Base-by-base conservation (phyloP, 2,797 vertebrate genomes). In the Mormyrus proboscirostris region DNA sequence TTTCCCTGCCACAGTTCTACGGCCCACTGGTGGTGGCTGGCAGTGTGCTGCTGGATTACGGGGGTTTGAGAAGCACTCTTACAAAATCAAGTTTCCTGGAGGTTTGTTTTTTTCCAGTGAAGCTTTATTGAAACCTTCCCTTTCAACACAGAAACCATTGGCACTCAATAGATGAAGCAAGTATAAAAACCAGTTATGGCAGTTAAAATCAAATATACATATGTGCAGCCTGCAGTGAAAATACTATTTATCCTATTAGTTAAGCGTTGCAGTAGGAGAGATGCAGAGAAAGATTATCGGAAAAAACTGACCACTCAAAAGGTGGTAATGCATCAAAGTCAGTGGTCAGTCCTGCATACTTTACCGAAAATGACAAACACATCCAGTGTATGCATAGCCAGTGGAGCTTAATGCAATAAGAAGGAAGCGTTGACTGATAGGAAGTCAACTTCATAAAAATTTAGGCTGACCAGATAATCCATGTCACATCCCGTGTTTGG, bases 101-200 rank as follows among this genome's bases (percentile, higher is more conserved):
- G 29, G 3, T 69, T 69, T 33, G 10, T 29, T 33, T 69, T 69
- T 69, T 69, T 69, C 62, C 53, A 79, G 14, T 79, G 73, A 79
- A 79, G 73, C 38, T 79, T 79, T 79, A 79, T 79, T 79, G 33
- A 79, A 79, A 79, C 73, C 33, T 76, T 41, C 69, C 69, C 87
- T 2, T 91, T 38, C 90, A 90, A 89, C 55, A 90, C 22, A 89
- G 50, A 50, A 50, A 2, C 88, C 1, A 25, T 49, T 12, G 14
- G 65, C 33, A 44, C 47, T 29, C 12, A 22, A 76, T 2, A 2
- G 87, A 44, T 41, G 73, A 79, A 79, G 73, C 73, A 79, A 79
- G 16, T 79, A 79, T 44, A 76, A 38, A 14, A 33, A 76, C 41
- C 69, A 19, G 22, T 76, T 76, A 76, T 19, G 33, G 69, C 29